Percentiles rank a stretch among this genome's conserved stretches.
Conservation (phyloP, 2,113 vertebrate genomes). For the Spermophilus dauricus region DNA sequence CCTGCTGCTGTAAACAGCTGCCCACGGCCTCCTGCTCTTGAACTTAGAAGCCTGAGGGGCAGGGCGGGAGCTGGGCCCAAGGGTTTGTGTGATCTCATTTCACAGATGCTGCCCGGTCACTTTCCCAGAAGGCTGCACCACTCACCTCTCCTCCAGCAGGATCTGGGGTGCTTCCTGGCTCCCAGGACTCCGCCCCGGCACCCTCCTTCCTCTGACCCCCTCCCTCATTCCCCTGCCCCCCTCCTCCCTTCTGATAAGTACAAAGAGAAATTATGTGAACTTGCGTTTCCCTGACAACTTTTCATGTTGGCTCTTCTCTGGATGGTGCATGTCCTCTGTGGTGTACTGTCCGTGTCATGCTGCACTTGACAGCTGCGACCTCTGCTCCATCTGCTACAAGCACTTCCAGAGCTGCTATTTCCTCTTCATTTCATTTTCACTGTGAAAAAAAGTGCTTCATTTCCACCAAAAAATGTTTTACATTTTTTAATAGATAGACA, state of each 20-base stretch:
- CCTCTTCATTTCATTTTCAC: background rate
- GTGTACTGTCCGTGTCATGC: background rate
- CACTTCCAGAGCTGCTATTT: background rate
- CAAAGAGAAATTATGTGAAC: background rate
- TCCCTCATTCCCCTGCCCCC: no score
- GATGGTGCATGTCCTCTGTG: background rate
- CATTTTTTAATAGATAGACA: background rate
- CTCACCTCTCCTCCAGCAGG: background rate
- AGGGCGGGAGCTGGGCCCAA: background rate
- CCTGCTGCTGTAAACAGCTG: background rate
- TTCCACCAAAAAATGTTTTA: background rate
- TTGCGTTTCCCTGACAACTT: background rate
- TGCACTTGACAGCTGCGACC: accelerated
- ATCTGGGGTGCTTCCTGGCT: background rate
- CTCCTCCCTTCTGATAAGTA: background rate
- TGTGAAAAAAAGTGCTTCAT: background rate
- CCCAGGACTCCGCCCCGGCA: background rate
- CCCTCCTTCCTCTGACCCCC: no score
- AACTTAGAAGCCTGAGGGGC: background rate
- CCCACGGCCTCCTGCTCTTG: accelerated
- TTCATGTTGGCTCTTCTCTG: background rate
- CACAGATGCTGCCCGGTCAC: background rate
- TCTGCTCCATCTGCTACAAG: background rate
- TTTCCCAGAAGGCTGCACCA: background rate
- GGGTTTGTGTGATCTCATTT: background rate